These are phyloP conservation scores for Drosophila fungiperda DNA, from an alignment of 2,888 invertebrate genomes.

Conservation along the genomic window DNA sequence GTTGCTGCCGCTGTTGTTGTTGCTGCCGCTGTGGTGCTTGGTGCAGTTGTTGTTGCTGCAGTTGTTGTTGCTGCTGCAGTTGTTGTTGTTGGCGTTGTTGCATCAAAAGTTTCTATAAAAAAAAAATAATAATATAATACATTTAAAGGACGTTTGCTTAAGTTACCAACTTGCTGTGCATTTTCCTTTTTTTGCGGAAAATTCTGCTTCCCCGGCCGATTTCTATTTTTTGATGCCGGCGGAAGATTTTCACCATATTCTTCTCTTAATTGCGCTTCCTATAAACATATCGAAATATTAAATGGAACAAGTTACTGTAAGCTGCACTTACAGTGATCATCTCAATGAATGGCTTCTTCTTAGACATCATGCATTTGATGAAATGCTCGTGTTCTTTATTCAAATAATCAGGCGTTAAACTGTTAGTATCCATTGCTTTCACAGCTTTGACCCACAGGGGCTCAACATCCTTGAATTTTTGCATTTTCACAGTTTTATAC, in stretches of 20 bases:
- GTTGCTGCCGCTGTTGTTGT: neutral
- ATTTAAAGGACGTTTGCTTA: neutral
- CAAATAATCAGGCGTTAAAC: neutral
- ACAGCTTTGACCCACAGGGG: constrained; percentile 19
- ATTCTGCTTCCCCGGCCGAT: neutral
- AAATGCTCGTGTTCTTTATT: constrained; percentile 4
- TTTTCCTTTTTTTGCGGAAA: neutral
- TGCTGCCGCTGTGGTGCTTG: neutral
- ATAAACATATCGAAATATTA: too few relatives aligned
- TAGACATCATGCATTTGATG: neutral
- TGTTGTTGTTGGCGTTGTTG: neutral
- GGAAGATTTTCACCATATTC: neutral
- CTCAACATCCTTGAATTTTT: neutral
- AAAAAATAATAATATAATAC: neutral
- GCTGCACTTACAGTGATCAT: constrained; percentile 12
- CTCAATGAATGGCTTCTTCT: rapidly evolving
- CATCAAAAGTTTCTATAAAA: neutral
- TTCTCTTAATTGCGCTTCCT: neutral
- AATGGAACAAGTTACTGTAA: neutral
- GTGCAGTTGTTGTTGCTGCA: neutral
- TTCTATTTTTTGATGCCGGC: rapidly evolving
- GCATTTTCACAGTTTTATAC: neutral
- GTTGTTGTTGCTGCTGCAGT: neutral
- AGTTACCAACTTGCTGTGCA: neutral
- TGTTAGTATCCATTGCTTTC: rapidly evolving